Base-by-base conservation (phyloP, 37 sponge, comb jelly and placozoan species). In the Beroe forskalii region DNA sequence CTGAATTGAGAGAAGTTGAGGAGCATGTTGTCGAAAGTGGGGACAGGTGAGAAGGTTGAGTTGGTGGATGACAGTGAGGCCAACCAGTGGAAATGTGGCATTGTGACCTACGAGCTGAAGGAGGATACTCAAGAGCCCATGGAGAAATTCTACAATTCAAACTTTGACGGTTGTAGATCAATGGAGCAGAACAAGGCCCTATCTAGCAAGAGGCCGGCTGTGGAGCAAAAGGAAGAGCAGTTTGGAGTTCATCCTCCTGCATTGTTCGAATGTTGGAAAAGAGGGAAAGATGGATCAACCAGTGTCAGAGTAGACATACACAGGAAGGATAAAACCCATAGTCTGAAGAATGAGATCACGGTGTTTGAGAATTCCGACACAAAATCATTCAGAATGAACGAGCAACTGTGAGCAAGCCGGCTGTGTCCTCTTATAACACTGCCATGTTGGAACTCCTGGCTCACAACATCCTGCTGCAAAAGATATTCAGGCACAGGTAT, bases 201-300 rank as follows among this genome's bases (percentile, higher is more conserved):
- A 43, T 44, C 55, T n/a, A 48, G 55, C 55, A 48, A 48, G 55
- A 12, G 55, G 12, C 12, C 55, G 55, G 55, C 55, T 48, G 55
- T 48, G 6, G 12, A 48, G 12, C 55, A 48, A 6, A n/a, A 48
- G 55, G 55, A 48, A 48, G 55, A 17, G 55, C 12, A 17, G 12
- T 8, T 8, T 22, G 66, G 66, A 64, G 25, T 64, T 23, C 31
- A 64, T 22, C 8, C 42, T 80, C 55, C 86, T 48, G 17, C 48
- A 41, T 0, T 1, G 86, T 1, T 25, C 42, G 12, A 48, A n/a
- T 30, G 86, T 80, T 36, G 75, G 75, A 3, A 72, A 72, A 39
- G 75, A 72, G 75, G 75, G 75, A 35, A 72, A 72, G 75, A 72
- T n/a, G n/a, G n/a, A n/a, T n/a, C n/a, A n/a, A n/a, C n/a, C n/a